Conservation (phyloP, 2,888 invertebrate genomes). For the Melinaea menophilus region DNA sequence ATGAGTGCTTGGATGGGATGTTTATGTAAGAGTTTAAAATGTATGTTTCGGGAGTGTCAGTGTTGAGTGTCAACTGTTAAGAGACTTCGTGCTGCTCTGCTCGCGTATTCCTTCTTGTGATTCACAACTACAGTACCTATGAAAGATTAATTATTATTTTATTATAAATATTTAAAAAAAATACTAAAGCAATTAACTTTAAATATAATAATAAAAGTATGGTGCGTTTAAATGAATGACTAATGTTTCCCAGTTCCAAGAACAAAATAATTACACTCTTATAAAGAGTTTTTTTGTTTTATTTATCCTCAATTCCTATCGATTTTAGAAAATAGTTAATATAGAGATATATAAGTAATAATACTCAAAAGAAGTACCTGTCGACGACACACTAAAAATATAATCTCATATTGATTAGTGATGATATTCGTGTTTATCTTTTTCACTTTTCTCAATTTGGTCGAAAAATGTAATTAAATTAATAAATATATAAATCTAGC, state of each 20-base stretch:
- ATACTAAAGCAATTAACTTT: conserved; percentile 36
- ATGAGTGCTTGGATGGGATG: conserved; percentile 29
- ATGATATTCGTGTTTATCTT: no score
- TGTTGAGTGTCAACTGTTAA: not conserved
- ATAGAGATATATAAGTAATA: no score
- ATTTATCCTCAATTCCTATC: conserved; percentile 13
- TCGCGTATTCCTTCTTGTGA: conserved; percentile 31
- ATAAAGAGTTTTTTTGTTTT: conserved; percentile 54
- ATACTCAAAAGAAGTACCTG: no score
- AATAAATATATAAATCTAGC: no score
- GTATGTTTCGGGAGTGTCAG: no score
- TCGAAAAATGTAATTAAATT: no score
- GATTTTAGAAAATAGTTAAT: no score
- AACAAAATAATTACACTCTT: conserved; percentile 62
- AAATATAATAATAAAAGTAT: conserved; percentile 32
- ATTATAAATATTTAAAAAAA: conserved; percentile 36
- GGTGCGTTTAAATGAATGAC: conserved; percentile 41
- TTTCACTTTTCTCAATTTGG: no score
- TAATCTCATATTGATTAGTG: no score
- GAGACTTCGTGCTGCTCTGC: conserved; percentile 9
- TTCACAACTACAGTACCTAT: conserved; percentile 34
- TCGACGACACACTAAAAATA: no score
- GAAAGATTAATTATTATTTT: conserved; percentile 25
- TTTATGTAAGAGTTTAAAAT: no score
- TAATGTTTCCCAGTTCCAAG: conserved; percentile 62